Base-by-base conservation (phyloP, 2,888 invertebrate species). In the Euplexia lucipara region DNA sequence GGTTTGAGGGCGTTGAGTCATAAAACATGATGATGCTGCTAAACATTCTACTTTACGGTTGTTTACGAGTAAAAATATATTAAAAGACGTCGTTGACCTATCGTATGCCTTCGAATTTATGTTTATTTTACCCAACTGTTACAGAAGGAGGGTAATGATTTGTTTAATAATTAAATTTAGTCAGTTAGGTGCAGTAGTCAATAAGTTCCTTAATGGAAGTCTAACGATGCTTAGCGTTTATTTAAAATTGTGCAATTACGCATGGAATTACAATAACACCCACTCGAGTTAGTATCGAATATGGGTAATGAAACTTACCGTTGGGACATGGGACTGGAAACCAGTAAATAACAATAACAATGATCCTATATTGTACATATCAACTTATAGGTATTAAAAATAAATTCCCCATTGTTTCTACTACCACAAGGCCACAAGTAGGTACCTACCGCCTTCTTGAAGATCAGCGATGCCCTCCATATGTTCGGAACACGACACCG, bases 401-500 rank as follows among this genome's bases (percentile, higher is more conserved):
- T 76, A 71, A 80, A 71, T 68, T 67, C 67, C 67, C 67, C 78
- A 78, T 80, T 80, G 78, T 80, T 76, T 65, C 26, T 42, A 32
- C 44, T 62, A n/a, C n/a, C n/a, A n/a, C n/a, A n/a, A n/a, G 59
- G 66, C 42, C 61, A 65, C 49, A 69, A 69, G 71, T 62, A n/a
- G n/a, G n/a, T n/a, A n/a, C n/a, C n/a, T n/a, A 64, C 68, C 56
- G 54, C 79, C 70, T 72, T 66, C 69, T 80, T 78, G 75, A 84
- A 87, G 82, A 86, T 85, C 81, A 77, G 79, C 84, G 84, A 85
- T 81, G 72, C 75, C 78, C 78, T 87, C 84, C 82, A 79, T 83
- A 85, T 81, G 83, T 84, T 85, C 79, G 85, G 79, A 90, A 90
- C 86, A 84, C 86, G 91, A 92, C 90, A 90, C 91, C 90, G 88